Conservation (phyloP, 92 coral and sea anemone genomes). For the Actinostola sp. region DNA sequence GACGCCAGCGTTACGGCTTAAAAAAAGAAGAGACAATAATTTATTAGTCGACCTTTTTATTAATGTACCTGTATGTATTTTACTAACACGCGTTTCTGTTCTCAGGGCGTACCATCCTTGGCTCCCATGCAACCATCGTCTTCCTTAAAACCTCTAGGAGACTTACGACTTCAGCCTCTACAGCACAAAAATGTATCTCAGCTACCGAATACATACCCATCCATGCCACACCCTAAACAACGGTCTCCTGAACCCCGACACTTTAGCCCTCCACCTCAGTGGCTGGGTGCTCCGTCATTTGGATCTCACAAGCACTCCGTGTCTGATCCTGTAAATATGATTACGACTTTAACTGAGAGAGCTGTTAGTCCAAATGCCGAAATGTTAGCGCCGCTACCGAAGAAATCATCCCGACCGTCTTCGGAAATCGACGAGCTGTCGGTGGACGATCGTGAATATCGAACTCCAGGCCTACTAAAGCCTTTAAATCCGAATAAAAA, state of each 20-base stretch:
- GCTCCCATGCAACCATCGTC: slow-evolving; percentile 57
- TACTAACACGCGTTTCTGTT: background rate
- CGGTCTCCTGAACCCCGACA: slow-evolving; percentile 62
- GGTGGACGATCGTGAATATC: slow-evolving; percentile 61
- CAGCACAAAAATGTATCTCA: slow-evolving; percentile 75
- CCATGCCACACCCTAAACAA: slow-evolving; percentile 62
- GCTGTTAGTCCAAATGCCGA: slow-evolving; percentile 81
- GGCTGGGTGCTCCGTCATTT: slow-evolving; percentile 43
- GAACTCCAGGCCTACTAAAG: slow-evolving; percentile 52
- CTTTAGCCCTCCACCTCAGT: slow-evolving; percentile 57
- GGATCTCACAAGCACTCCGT: slow-evolving; percentile 59
- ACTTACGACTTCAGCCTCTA: slow-evolving; percentile 82
- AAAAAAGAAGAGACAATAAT: too few species aligned
- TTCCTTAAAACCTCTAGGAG: slow-evolving; percentile 70
- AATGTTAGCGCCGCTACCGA: slow-evolving; percentile 68
- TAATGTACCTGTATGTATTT: background rate
- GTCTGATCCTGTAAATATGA: slow-evolving; percentile 65
- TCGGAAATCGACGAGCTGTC: slow-evolving; percentile 67
- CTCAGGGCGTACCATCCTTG: slow-evolving; percentile 61
- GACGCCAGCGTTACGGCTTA: too few species aligned
- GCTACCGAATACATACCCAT: slow-evolving; percentile 65
- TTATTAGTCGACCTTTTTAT: background rate
- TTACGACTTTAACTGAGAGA: slow-evolving; percentile 59
- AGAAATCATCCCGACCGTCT: slow-evolving; percentile 83
- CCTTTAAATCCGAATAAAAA: slow-evolving; percentile 72